Base-by-base conservation (phyloP, 2,113 vertebrate genomes). In the Notiomystis cincta region DNA sequence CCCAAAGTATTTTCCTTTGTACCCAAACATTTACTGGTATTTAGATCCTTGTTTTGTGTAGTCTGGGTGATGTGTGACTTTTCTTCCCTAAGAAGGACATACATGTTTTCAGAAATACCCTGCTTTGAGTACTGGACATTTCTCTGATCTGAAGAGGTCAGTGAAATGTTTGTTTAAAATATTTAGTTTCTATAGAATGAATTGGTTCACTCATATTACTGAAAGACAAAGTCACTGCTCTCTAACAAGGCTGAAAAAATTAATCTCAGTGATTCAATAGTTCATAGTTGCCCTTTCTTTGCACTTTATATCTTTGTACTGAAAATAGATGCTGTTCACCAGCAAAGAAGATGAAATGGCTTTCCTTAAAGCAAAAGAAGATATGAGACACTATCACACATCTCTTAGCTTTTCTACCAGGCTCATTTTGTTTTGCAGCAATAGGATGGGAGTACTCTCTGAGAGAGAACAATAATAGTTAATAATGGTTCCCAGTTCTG, bases 291-390 rank as follows among this genome's bases (percentile, higher is more conserved):
- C 24, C 57, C 47, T 96, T 97, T 95, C 72, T 90, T 89, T 35
- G 27, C n/a, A 77, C 28, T 89, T 96, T 96, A 62, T 97, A 73
- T 72, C 65, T 83, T 93, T 95, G 56, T 70, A 80, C 71, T 61
- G 35, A 87, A 95, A 95, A 97, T 65, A 91, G 82, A 87, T 71
- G 11, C 12, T 89, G 56, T 84, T 96, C 76, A 85, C 67, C 75
- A 93, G 45, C 35, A 62, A 75, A 94, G 66, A 96, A 81, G 91
- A 96, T 83, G 31, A 97, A 97, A 97, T 91, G 7, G 89, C 45
- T 97, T 98, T 95, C 81, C 86, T 96, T 88, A 66, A 95, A 97
- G 80, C 44, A 40, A 89, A 94, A 96, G 95, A 95, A 79, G 77
- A 91, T 82, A 94, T 75, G 92, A 97, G 97, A 94, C 93, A 88